Evolutionary conservation across 2,113 vertebrate genomes (phyloP).

Genomic region (Alosa alosa): DNA sequence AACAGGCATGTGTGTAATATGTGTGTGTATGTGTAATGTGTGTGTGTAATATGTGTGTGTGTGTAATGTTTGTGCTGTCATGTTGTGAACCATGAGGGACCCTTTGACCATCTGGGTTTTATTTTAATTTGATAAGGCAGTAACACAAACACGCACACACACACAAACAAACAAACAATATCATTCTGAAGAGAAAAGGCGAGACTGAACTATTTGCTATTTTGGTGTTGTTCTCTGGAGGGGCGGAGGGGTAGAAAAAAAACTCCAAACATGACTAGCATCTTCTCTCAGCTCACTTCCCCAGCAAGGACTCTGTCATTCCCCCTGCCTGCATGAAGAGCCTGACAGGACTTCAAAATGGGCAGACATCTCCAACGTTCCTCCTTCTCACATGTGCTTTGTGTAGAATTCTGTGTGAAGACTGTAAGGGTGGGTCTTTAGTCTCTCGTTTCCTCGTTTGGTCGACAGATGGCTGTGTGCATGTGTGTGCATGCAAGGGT

Average conservation of each 20-base stretch:
- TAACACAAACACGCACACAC: not conserved
- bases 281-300: not conserved
- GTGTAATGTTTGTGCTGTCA: too few relatives aligned
- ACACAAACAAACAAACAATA: not conserved
- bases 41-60: too few relatives aligned
- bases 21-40: too few relatives aligned
- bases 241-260: not conserved
- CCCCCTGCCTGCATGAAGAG: not conserved
- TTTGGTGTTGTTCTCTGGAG: not conserved
- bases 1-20: too few relatives aligned
- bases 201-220: not conserved
- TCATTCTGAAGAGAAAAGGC: not conserved
- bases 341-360: not conserved
- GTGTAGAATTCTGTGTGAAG: not conserved
- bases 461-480: slow-evolving; percentile 35
- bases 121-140: not conserved
- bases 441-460: not conserved
- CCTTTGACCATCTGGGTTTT: not conserved
- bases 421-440: slow-evolving; percentile 32
- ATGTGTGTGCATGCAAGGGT: slow-evolving; percentile 45
- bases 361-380: not conserved
- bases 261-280: not conserved
- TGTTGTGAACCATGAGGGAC: too few relatives aligned
- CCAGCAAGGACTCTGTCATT: not conserved
- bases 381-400: not conserved